Conservation (phyloP, 2,888 invertebrate genomes). For the Diaperis boleti region DNA sequence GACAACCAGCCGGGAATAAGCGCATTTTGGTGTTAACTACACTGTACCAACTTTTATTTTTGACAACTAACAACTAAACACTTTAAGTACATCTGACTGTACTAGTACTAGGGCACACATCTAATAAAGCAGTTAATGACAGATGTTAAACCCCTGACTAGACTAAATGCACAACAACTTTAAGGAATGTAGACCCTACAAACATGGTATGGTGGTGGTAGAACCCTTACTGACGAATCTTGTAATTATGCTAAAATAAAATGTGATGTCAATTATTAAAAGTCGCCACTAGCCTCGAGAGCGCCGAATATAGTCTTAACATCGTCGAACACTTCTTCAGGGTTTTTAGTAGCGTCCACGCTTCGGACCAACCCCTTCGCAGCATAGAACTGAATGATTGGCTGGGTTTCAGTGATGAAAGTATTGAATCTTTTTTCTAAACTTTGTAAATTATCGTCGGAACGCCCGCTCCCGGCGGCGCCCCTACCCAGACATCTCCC, state of each 20-base stretch:
- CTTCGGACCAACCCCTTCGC: conserved; percentile 77
- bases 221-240: too few relatives aligned
- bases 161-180: conserved; percentile 34
- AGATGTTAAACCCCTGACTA: conserved; percentile 26
- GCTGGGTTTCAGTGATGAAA: conserved; percentile 87
- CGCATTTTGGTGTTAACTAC: background rate
- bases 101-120: conserved; percentile 1
- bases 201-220: background rate
- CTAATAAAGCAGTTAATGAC: background rate
- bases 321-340: conserved; percentile 72
- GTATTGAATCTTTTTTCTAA: conserved; percentile 89
- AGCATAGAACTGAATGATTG: conserved; percentile 89
- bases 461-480: conserved; percentile 88
- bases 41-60: conserved; percentile 4
- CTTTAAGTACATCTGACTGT: conserved; percentile 1
- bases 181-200: conserved; percentile 32
- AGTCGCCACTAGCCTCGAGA: conserved; percentile 25
- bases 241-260: conserved; percentile 5
- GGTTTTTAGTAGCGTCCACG: conserved; percentile 78
- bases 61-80: too few relatives aligned
- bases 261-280: conserved; percentile 9
- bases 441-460: conserved; percentile 94
- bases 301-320: conserved; percentile 54
- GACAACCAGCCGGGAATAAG: background rate
- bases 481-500: conserved; percentile 89